These are phyloP conservation scores for Triplophysa tibetana DNA, from an alignment of 2,113 vertebrate species.

Conservation along the genomic window DNA sequence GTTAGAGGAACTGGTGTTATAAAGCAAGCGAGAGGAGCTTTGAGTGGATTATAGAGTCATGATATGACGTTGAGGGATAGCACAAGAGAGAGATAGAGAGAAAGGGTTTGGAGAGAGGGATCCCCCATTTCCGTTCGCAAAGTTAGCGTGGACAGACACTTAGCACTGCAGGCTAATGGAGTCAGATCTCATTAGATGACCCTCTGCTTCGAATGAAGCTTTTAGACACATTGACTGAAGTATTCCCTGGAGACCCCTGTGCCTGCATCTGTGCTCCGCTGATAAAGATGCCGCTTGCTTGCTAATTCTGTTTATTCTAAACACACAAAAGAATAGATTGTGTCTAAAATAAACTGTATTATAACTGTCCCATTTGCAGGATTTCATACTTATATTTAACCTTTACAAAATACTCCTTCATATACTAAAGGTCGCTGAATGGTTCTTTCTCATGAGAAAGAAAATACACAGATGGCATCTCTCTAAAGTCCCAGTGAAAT, in stretches of 20 bases:
- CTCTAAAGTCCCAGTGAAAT: no score
- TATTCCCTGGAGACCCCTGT: slow-evolving; percentile 31
- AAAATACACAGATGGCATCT: no score
- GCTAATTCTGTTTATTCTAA: slow-evolving; percentile 8
- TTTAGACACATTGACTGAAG: slow-evolving; percentile 56
- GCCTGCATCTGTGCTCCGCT: slow-evolving; percentile 42
- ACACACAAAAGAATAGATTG: background rate
- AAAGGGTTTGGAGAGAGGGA: slow-evolving; percentile 32
- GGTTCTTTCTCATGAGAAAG: no score
- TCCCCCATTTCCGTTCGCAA: slow-evolving; percentile 25
- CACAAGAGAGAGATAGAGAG: background rate
- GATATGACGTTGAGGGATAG: slow-evolving; percentile 56
- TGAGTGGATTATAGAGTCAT: slow-evolving; percentile 72
- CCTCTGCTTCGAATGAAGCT: slow-evolving; percentile 50
- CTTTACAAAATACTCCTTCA: no score
- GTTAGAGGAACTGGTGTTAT: slow-evolving; percentile 72
- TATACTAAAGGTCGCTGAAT: no score
- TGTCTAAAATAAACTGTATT: background rate
- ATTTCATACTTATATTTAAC: no score
- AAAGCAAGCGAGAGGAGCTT: slow-evolving; percentile 69
- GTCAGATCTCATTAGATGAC: slow-evolving; percentile 61
- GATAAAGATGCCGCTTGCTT: slow-evolving; percentile 33
- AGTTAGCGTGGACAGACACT: slow-evolving; percentile 28
- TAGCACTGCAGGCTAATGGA: slow-evolving; percentile 55
- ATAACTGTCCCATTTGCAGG: background rate